Base-by-base conservation (phyloP, 2,797 vertebrate species). In the Alca torda region DNA sequence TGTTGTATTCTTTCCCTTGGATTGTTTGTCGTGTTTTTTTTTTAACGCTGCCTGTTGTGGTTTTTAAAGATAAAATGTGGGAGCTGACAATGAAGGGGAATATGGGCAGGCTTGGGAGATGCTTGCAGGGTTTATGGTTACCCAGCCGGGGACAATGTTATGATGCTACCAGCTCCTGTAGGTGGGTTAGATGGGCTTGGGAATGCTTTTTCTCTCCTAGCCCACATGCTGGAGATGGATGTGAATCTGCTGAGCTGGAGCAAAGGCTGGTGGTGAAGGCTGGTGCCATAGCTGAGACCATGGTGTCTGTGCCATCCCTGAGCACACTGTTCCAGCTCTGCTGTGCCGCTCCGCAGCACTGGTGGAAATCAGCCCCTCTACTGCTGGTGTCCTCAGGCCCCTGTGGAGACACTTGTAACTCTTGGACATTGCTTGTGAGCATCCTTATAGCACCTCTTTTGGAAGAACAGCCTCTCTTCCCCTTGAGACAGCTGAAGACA, bases 1-100 rank as follows among this genome's bases (percentile, higher is more conserved):
- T 94, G 83, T 90, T 94, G 78, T 87, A 87, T 94, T 90, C 59
- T 86, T 93, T 82, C 35, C 83, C 53, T 60, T 65, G 45, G 48
- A 91, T 93, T 92, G 63, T 94, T 96, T 93, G 43, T 85, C 35
- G 8, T 87, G 6, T 39, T 68, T 48, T 87, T 87, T 89, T 96
- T 84, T 89, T 79, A 89, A 91, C 80, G n/a, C 68, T 51, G 53
- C 65, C 84, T 90, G 73, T 65, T 89, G 73, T 87, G 76, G 31
- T 26, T 82, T 73, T 72, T 60, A 75, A 91, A 94, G 93, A 87
- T 86, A 87, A 96, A 93, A 87, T 4, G 4, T 60, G 53, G 56
- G 64, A 84, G 60, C 64, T 1, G 4, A 18, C 18, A 73, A 39
- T n/a, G 50, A 89, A 72, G 39, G 65, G 60, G 68, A 78, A 46